Percentiles rank a stretch among this genome's conserved stretches.
These are phyloP conservation scores for Limnothrissa miodon DNA, from an alignment of 2,113 vertebrate genomes.

Conservation along the genomic window DNA sequence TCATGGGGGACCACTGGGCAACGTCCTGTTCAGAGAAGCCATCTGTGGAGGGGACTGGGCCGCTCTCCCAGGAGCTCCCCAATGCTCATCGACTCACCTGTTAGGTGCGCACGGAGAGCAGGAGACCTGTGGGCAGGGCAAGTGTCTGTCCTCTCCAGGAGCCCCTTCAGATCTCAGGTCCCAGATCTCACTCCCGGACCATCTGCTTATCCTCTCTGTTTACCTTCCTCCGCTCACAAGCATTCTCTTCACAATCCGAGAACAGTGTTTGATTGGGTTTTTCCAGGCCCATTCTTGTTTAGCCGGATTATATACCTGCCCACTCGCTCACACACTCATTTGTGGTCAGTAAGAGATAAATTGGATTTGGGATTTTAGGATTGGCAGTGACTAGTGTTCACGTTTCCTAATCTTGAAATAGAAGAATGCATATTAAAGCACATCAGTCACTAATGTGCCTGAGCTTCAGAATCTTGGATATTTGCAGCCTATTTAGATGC, in stretches of 20 bases:
- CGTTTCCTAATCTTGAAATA: too few species aligned
- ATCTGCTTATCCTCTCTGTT: background rate
- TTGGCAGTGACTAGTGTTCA: too few species aligned
- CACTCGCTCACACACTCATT: too few species aligned
- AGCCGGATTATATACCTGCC: background rate
- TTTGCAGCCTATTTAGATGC: too few species aligned
- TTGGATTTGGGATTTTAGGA: too few species aligned
- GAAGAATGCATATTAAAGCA: too few species aligned
- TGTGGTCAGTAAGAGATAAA: too few species aligned
- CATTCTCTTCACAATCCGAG: background rate
- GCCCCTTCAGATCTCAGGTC: background rate
- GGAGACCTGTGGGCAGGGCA: too few species aligned
- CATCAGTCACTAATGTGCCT: too few species aligned
- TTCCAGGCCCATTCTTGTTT: background rate
- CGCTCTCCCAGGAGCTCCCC: background rate
- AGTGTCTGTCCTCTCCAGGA: background rate
- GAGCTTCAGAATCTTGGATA: too few species aligned
- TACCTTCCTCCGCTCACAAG: background rate
- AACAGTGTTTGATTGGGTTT: background rate
- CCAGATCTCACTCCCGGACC: background rate
- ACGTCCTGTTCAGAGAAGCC: background rate
- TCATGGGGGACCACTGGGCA: background rate
- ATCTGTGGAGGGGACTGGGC: background rate
- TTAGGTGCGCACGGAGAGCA: background rate
- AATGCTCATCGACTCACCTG: background rate